Conservation (phyloP, 2,888 invertebrate species). For the Clitarchus hookeri region DNA sequence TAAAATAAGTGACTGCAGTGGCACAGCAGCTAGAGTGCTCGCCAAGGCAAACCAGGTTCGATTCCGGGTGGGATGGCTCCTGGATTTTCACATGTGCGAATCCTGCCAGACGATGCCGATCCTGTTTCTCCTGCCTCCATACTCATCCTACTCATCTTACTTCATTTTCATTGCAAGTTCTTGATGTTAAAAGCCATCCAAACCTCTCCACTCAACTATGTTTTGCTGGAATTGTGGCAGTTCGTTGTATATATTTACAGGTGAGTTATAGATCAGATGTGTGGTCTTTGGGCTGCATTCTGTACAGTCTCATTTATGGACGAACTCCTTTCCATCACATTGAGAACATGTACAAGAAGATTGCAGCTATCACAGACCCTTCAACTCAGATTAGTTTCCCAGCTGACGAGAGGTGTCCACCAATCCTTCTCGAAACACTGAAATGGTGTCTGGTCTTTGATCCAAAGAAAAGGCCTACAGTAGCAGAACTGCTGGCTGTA, state of each 20-base stretch:
- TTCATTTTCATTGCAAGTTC: too few relatives aligned
- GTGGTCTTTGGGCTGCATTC: slow-evolving; percentile 96
- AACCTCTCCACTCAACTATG: too few relatives aligned
- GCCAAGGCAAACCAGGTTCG: too few relatives aligned
- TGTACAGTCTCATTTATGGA: slow-evolving; percentile 90
- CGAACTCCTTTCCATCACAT: slow-evolving; percentile 90
- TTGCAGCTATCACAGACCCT: slow-evolving; percentile 77
- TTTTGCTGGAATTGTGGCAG: too few relatives aligned
- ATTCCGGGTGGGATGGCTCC: too few relatives aligned
- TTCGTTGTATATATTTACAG: slow-evolving; percentile 11
- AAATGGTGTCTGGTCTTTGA: slow-evolving; percentile 75
- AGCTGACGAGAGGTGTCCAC: slow-evolving; percentile 58
- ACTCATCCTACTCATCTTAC: too few relatives aligned
- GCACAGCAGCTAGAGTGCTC: too few relatives aligned
- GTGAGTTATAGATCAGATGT: slow-evolving; percentile 85
- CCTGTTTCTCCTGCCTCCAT: too few relatives aligned
- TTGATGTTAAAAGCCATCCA: too few relatives aligned
- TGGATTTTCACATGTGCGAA: too few relatives aligned
- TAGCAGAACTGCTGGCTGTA: slow-evolving; percentile 69
- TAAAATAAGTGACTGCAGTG: too few relatives aligned
- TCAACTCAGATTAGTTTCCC: slow-evolving; percentile 76
- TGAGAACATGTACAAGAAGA: slow-evolving; percentile 70
- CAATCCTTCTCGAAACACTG: slow-evolving; percentile 66
- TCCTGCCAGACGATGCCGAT: too few relatives aligned
- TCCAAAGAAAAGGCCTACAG: slow-evolving; percentile 72